These are phyloP conservation scores for Plotosus lineatus DNA, from an alignment of 2,113 vertebrate species.

Conservation along the genomic window DNA sequence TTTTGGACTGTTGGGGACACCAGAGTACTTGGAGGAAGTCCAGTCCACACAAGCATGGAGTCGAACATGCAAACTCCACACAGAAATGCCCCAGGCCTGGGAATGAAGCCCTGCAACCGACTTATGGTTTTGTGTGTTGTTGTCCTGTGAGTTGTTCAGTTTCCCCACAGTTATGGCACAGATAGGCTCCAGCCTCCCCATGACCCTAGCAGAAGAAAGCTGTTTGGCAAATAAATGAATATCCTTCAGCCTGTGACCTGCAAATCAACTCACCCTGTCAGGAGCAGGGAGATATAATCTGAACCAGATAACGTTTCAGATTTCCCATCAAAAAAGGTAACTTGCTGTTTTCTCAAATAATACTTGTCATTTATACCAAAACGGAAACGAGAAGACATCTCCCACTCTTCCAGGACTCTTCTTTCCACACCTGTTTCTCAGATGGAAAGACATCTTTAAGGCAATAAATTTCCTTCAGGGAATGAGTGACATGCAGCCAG, in stretches of 20 bases:
- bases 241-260: not conserved
- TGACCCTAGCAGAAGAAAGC: too few relatives aligned
- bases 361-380: not conserved
- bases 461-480: not conserved
- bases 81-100: too few relatives aligned
- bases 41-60: too few relatives aligned
- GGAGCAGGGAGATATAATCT: not conserved
- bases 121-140: too few relatives aligned
- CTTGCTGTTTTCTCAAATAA: not conserved
- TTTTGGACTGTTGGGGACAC: too few relatives aligned
- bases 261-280: not conserved
- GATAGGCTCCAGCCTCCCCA: too few relatives aligned
- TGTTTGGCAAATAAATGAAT: too few relatives aligned
- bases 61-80: too few relatives aligned
- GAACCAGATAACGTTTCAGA: not conserved
- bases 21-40: too few relatives aligned
- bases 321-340: not conserved
- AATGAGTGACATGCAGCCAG: not conserved
- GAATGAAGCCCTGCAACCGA: too few relatives aligned
- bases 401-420: not conserved
- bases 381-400: not conserved
- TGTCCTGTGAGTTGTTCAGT: too few relatives aligned
- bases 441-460: not conserved
- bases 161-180: too few relatives aligned
- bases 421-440: not conserved